phyloP scores from a whole-genome alignment of 2,888 invertebrate species.

The Epistrophella euchroma region DNA sequence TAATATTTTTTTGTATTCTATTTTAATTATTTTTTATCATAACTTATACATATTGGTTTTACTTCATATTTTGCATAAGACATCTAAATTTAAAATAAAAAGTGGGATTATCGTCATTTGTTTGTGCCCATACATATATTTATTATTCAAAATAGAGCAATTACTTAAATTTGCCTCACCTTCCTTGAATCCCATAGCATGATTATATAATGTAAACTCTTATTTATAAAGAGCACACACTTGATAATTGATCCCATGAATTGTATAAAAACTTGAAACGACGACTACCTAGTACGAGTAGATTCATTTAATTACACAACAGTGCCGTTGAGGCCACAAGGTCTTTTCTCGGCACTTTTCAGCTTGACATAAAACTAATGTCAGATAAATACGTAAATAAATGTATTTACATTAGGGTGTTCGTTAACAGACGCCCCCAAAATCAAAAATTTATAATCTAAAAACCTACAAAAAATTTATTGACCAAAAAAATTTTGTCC shows the following conservation, averaged over 20 bases:
- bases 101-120: too few relatives aligned
- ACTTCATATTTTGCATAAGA: too few relatives aligned
- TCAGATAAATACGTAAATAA: slow-evolving; percentile 10
- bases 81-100: too few relatives aligned
- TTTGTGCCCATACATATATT: neutral
- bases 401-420: too few relatives aligned
- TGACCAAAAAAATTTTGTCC: too few relatives aligned
- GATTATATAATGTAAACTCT: slow-evolving; percentile 5
- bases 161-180: slow-evolving; percentile 9
- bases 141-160: slow-evolving; percentile 7
- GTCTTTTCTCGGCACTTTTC: slow-evolving; percentile 47
- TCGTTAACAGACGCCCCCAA: too few relatives aligned
- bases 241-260: slow-evolving; percentile 56
- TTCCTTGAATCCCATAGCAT: slow-evolving; percentile 8
- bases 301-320: slow-evolving; percentile 47
- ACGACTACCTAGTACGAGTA: slow-evolving; percentile 16
- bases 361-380: slow-evolving; percentile 49
- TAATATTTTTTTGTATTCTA: too few relatives aligned
- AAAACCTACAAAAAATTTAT: too few relatives aligned
- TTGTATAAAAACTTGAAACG: slow-evolving; percentile 20
- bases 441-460: too few relatives aligned
- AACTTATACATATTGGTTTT: too few relatives aligned
- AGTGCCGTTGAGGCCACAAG: slow-evolving; percentile 42
- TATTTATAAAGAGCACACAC: slow-evolving; percentile 31
- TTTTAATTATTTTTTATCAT: too few relatives aligned